Base-by-base conservation (phyloP, 2,113 vertebrate genomes). In the Uria lomvia region DNA sequence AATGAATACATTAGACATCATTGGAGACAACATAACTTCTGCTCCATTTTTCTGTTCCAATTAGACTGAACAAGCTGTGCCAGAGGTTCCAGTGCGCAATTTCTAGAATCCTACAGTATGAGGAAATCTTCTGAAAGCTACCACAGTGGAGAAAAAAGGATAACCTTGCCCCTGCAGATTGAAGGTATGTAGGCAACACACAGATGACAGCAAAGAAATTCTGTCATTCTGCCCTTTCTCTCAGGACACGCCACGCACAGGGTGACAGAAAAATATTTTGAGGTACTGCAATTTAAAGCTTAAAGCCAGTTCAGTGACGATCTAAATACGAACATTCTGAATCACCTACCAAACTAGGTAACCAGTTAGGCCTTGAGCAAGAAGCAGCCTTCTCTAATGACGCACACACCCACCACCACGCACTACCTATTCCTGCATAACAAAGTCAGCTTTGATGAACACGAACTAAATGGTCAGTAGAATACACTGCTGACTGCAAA, bases 321-420 rank as follows among this genome's bases (percentile, higher is more conserved):
- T 10, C 18, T 52, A 65, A 63, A 76, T 52, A 15, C 43, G 11
- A 88, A 52, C 32, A 73, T 34, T 12, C 29, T 52, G 15, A 77
- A 50, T 52, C 16, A 75, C 12, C 52, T 53, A 68, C 30, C 63
- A 18, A 52, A 55, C 15, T 10, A 55, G 11, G 19, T 68, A 75
- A 70, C 11, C 16, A 68, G 30, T 32, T 71, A 55, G 17, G 19
- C 17, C 6, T 18, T n/a, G 8, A 70, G 47, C 27, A 77, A 77
- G 50, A 83, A 91, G n/a, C 3, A 15, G 20, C 15, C 7, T 74
- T 74, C 30, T 10, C 18, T 34, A 76, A 22, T 3, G 22, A 74
- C 0, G 0, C 29, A 32, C 5, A 32, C 15, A 52, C 6, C 10
- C 18, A 15, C 2, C 20, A 75, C 7, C 6, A 53, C 1, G 7